phyloP scores from a whole-genome alignment of 2,113 vertebrate species.

The Mus spicilegus region DNA sequence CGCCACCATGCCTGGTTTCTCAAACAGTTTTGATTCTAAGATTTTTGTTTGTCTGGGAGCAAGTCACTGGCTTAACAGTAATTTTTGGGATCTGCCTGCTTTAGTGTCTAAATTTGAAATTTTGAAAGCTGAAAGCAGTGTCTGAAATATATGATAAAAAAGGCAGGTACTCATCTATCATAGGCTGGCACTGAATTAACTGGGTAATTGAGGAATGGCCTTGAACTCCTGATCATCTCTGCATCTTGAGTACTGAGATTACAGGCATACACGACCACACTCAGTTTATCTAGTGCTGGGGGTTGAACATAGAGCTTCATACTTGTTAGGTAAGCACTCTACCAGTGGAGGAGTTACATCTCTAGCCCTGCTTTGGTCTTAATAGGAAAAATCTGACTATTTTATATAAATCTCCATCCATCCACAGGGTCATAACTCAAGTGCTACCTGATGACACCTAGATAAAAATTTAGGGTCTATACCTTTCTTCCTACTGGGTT shows the following conservation, averaged over 20 bases:
- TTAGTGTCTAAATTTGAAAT: not conserved
- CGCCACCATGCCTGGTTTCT: too few species aligned
- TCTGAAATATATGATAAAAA: not conserved
- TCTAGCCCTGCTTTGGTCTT: not conserved
- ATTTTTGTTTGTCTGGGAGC: not conserved
- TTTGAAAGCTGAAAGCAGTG: not conserved
- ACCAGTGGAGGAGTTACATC: not conserved
- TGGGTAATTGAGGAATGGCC: not conserved
- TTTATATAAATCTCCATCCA: not conserved
- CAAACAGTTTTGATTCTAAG: not conserved
- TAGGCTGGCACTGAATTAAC: not conserved
- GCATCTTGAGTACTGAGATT: not conserved
- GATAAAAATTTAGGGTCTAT: not conserved
- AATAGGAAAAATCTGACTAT: not conserved
- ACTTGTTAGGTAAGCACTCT: not conserved
- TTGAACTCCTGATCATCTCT: not conserved
- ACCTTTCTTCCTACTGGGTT: not conserved
- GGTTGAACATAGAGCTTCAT: not conserved
- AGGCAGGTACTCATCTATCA: not conserved
- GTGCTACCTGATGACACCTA: not conserved
- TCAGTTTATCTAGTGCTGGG: not conserved
- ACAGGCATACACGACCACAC: not conserved
- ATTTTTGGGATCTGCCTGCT: slow-evolving; percentile 7
- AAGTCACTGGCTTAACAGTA: not conserved
- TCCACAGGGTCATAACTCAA: not conserved